These are phyloP conservation scores for Coptotermes formosanus DNA, from an alignment of 1,140 invertebrate species.

Conservation along the genomic window DNA sequence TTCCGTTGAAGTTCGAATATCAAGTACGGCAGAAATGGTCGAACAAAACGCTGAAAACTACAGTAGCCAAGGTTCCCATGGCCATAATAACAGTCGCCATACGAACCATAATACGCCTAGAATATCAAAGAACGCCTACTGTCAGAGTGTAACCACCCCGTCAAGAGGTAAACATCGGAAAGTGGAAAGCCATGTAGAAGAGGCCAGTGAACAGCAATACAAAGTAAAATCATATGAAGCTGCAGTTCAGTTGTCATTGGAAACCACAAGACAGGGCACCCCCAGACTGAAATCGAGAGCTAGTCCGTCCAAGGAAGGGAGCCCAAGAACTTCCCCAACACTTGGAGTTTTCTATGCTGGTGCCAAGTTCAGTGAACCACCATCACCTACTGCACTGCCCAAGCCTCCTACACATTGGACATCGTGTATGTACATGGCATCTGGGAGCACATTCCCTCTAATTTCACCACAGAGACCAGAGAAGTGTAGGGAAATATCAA, in stretches of 20 bases:
- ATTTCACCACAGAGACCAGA: constrained; percentile 40
- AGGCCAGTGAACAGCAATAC: not conserved
- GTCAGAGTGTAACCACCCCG: constrained; percentile 26
- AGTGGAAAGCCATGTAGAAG: not conserved
- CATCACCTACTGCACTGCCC: constrained; percentile 57
- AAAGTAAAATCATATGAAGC: not conserved
- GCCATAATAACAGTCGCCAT: constrained; percentile 20
- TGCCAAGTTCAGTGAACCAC: constrained; percentile 61
- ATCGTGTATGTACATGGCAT: constrained; percentile 34
- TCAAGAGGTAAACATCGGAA: constrained; percentile 32
- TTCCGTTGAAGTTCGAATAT: not conserved
- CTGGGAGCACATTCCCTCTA: constrained; percentile 41
- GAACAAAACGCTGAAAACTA: constrained; percentile 24
- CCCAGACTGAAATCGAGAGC: constrained; percentile 32
- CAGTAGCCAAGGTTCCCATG: constrained; percentile 26
- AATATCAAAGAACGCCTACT: constrained; percentile 27
- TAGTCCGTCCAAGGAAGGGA: constrained; percentile 46
- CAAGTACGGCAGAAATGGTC: constrained; percentile 21
- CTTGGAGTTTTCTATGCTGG: constrained; percentile 54
- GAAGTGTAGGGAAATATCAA: constrained; percentile 45
- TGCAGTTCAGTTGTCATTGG: not conserved
- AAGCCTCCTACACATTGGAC: constrained; percentile 61
- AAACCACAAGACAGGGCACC: constrained; percentile 22
- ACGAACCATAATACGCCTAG: constrained; percentile 27
- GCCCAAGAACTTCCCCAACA: constrained; percentile 31